Conservation (phyloP, 2,888 invertebrate genomes). For the Anoplius nigerrimus region DNA sequence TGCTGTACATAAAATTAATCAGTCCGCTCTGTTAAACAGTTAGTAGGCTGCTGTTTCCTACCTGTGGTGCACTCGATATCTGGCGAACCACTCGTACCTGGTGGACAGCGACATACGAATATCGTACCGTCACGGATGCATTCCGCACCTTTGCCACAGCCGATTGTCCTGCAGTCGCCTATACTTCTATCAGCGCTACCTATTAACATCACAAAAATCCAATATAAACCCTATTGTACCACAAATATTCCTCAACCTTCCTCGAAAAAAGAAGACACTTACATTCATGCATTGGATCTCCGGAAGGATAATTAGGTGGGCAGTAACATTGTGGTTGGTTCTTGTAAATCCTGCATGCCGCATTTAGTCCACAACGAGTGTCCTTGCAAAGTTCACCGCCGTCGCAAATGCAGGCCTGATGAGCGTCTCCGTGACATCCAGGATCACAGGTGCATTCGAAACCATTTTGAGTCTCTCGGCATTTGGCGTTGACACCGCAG, state of each 20-base stretch:
- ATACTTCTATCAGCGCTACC: conserved; percentile 65
- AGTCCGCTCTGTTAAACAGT: conserved; percentile 62
- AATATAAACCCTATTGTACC: too few relatives aligned
- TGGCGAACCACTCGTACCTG: conserved; percentile 84
- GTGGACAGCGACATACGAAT: conserved; percentile 88
- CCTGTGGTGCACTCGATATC: conserved; percentile 84
- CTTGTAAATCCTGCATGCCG: conserved; percentile 84
- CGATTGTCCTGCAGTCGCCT: conserved; percentile 88
- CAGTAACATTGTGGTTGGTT: conserved; percentile 88
- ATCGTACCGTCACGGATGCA: conserved; percentile 90
- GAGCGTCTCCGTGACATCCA: conserved; percentile 89
- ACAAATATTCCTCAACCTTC: too few relatives aligned
- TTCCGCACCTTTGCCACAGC: conserved; percentile 90
- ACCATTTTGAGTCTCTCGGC: conserved; percentile 85
- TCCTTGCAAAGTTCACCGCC: conserved; percentile 85
- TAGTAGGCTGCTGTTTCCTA: conserved; percentile 73
- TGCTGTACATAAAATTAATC: conserved; percentile 70
- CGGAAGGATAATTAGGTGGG: conserved; percentile 87
- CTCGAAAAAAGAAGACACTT: conserved; percentile 72
- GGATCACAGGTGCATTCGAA: conserved; percentile 89
- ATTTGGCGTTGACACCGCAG: conserved; percentile 89
- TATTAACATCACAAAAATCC: conserved; percentile 29
- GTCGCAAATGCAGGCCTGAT: conserved; percentile 87
- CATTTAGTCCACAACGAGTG: conserved; percentile 88
- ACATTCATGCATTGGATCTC: conserved; percentile 92